Conservation (phyloP, 2,888 invertebrate genomes). For the Steromphala cineraria region DNA sequence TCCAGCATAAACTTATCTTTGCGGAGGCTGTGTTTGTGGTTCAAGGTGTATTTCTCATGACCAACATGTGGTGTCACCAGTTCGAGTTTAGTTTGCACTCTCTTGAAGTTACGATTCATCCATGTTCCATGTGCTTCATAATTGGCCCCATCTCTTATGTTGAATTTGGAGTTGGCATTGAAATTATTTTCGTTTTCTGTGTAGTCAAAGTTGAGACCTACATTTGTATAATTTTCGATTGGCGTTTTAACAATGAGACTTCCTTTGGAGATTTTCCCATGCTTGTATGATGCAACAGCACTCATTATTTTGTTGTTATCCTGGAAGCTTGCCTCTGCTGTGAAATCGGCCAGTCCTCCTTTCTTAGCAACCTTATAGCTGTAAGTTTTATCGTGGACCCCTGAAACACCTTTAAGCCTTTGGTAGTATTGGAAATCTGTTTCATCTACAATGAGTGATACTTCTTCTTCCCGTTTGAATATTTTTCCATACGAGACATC, state of each 20-base stretch:
- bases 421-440: background rate
- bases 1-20: background rate
- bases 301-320: background rate
- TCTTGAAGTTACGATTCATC: constrained; percentile 25
- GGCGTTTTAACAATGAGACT: constrained; percentile 25
- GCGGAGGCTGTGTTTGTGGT: background rate
- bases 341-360: background rate
- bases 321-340: background rate
- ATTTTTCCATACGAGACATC: background rate
- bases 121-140: constrained; percentile 28
- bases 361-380: background rate
- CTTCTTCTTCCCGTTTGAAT: background rate
- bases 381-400: background rate
- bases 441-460: background rate
- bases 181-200: constrained; percentile 29
- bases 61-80: constrained; percentile 31
- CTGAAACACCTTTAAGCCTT: background rate
- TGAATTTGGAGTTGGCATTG: constrained; percentile 27
- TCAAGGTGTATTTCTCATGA: constrained; percentile 24
- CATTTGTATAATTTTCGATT: background rate
- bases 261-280: constrained; percentile 1
- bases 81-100: constrained; percentile 31
- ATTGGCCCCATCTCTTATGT: background rate
- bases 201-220: constrained; percentile 36
- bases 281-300: background rate